These are phyloP conservation scores for Manis javanica DNA, from an alignment of 2,797 vertebrate genomes.

Conservation along the genomic window DNA sequence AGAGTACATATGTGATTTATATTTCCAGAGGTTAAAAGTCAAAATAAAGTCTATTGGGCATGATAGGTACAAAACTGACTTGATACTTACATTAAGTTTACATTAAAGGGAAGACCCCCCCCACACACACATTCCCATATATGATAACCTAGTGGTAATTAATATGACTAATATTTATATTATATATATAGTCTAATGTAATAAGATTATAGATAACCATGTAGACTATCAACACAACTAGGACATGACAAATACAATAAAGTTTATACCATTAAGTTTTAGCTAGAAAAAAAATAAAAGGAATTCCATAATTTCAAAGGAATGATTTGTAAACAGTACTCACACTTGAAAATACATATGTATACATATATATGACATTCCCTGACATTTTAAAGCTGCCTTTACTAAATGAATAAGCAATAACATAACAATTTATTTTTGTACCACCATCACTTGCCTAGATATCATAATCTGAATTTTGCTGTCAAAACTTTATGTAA, in stretches of 20 bases:
- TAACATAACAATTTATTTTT: background rate
- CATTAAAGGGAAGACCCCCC: background rate
- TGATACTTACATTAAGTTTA: background rate
- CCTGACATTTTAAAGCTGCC: background rate
- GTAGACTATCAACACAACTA: background rate
- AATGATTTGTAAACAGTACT: constrained; percentile 2
- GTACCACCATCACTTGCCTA: background rate
- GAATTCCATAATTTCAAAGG: background rate
- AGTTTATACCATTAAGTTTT: background rate
- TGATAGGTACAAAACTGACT: background rate
- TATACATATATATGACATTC: background rate
- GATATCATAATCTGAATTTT: background rate
- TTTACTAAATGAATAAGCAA: background rate
- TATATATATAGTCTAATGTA: no score
- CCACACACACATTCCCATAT: background rate
- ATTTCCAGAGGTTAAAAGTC: background rate
- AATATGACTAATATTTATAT: background rate
- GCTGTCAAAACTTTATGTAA: background rate
- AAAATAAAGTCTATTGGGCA: background rate
- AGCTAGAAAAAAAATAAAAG: background rate
- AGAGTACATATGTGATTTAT: background rate
- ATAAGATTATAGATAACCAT: background rate
- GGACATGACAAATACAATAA: background rate
- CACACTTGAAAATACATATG: background rate
- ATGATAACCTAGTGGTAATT: background rate